A percentile compares a stretch with the other conserved stretches of the same genome.
Evolutionary conservation across 1,140 invertebrate species (phyloP).

Genomic region (Lepidotrigona ventralis): DNA sequence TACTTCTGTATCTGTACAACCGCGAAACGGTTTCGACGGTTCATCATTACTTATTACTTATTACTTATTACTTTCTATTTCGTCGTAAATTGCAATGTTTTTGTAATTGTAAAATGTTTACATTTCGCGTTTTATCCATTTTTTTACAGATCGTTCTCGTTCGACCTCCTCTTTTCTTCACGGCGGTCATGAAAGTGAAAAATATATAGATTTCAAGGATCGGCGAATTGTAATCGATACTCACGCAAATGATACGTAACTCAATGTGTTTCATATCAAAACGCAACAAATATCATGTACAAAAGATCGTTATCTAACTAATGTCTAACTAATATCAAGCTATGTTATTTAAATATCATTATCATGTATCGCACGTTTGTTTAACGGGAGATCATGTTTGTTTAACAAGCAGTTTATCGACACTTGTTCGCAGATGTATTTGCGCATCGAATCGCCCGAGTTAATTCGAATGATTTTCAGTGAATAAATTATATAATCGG

Average conservation of each 20-base stretch:
- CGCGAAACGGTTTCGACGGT: neutral
- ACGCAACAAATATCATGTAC: neutral
- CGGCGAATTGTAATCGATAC: neutral
- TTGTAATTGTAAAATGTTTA: neutral
- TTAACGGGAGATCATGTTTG: neutral
- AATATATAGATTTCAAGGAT: slow-evolving; percentile 15
- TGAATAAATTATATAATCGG: neutral
- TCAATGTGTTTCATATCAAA: no score
- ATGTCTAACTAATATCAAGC: neutral
- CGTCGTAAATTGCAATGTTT: no score
- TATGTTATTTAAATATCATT: slow-evolving; percentile 5
- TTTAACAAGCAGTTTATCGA: neutral
- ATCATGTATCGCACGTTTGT: neutral
- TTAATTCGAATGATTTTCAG: neutral
- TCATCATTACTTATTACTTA: neutral
- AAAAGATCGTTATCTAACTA: neutral
- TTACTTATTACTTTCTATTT: neutral
- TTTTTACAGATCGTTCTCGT: neutral
- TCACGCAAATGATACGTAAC: neutral
- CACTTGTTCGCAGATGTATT: neutral
- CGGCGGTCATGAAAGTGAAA: neutral
- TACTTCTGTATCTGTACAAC: neutral
- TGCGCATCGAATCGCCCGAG: neutral
- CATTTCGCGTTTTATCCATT: neutral
- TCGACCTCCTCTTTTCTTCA: no score